Evolutionary conservation across 2,113 vertebrate genomes (phyloP), one percentile per base, ranked within the genome.

Genomic region (Eulemur rufifrons): DNA sequence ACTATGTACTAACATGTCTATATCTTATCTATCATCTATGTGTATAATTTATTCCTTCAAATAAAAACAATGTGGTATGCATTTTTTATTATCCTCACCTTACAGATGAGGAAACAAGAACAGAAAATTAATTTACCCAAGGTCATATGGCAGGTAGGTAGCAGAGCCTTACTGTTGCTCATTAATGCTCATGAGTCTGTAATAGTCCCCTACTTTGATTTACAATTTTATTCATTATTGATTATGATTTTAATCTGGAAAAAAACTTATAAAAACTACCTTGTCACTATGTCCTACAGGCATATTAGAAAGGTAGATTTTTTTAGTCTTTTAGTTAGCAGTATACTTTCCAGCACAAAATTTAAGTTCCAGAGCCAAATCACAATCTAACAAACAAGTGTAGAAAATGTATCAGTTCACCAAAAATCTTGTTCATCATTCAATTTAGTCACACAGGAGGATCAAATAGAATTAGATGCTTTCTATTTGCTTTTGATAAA

Each of bases 401-500:
- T 8, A 37, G n/a, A 85, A 56, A 96, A 83, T 47, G 3, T 34
- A 74, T 34, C n/a, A 20, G 4, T 63, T 74, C 21, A 68, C 86
- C 54, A 18, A 63, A 66, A 85, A 42, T 61, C 78, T 52, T 82
- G 29, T 80, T 89, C 52, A 76, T 17, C 76, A 47, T 6, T 69
- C 50, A 88, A 34, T 59, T 85, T 84, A 87, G 13, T 77, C n/a
- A 86, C 20, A 89, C 3, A 77, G 5, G 5, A 88, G 37, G 15
- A 83, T 76, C 47, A 82, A 77, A 59, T 25, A 77, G 37, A 95
- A 66, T 87, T 52, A 63, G 4, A 52, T 34, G 20, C 8, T 89
- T 95, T 73, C 68, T 39, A 91, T 8, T 94, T 27, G 14, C 34
- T 88, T 92, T 85, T 96, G 12, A 86, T 83, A 77, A 73, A 94